These are phyloP conservation scores for Xenopus tropicalis DNA, from an alignment of 2,113 vertebrate species.

Conservation along the genomic window DNA sequence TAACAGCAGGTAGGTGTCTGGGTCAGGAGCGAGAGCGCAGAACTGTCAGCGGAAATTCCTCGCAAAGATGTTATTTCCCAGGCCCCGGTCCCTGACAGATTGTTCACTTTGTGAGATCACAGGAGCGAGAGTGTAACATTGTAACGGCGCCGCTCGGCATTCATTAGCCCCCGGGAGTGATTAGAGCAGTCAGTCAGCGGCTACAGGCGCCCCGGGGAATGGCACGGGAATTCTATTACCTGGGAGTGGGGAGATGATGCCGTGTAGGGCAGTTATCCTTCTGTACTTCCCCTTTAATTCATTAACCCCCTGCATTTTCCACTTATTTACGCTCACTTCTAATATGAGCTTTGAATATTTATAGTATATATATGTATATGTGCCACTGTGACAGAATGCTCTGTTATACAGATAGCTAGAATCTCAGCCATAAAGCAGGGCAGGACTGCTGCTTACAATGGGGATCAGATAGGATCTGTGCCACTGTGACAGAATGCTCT, in stretches of 20 bases:
- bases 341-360: no score
- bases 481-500: no score
- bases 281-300: no score
- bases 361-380: no score
- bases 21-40: conserved; percentile 71
- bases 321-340: no score
- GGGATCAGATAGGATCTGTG: no score
- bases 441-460: no score
- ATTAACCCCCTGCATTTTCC: no score
- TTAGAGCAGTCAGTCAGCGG: conserved; percentile 68
- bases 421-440: no score
- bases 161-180: conserved; percentile 89
- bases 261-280: no score
- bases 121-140: conserved; percentile 88
- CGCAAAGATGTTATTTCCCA: conserved; percentile 92
- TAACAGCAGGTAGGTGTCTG: conserved; percentile 86
- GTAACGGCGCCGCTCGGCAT: conserved; percentile 87
- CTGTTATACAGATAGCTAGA: no score
- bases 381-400: no score
- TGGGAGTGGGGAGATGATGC: not conserved
- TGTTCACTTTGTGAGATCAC: conserved; percentile 88
- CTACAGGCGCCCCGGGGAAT: conserved; percentile 56
- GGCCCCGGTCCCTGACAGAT: conserved; percentile 94
- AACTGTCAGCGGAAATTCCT: conserved; percentile 83
- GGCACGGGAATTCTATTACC: not conserved